Conservation (phyloP, 2,888 invertebrate genomes). For the Herminia tarsipennalis region DNA sequence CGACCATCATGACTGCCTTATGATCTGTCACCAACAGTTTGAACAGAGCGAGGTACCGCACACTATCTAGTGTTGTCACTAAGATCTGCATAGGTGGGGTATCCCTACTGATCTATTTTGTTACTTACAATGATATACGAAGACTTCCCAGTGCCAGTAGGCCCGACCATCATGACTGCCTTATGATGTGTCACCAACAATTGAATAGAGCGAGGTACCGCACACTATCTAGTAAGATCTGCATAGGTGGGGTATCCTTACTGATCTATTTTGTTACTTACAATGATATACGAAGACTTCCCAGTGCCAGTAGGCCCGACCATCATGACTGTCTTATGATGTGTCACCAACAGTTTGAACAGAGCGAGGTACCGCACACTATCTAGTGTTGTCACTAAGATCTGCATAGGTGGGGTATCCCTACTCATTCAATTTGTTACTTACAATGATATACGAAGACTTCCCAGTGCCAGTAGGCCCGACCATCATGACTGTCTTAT, state of each 20-base stretch:
- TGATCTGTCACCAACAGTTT: conserved; percentile 91
- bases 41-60: conserved; percentile 93
- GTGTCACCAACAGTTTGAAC: conserved; percentile 91
- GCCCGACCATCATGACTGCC: too few species aligned
- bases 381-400: conserved; percentile 96
- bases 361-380: conserved; percentile 93
- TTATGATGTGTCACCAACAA: too few species aligned
- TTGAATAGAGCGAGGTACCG: too few species aligned
- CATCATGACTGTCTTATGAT: conserved; percentile 93
- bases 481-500: conserved; percentile 94
- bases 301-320: conserved; percentile 98
- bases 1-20: conserved; percentile 95
- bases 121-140: conserved; percentile 90
- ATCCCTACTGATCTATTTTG: neutral
- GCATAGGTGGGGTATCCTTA: too few species aligned
- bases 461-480: conserved; percentile 99
- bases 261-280: conserved; percentile 55
- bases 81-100: conserved; percentile 98
- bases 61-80: conserved; percentile 96
- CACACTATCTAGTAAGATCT: too few species aligned
- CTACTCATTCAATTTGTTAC: conserved; percentile 27
- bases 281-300: conserved; percentile 95
- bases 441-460: conserved; percentile 93
- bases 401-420: too few species aligned
- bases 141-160: conserved; percentile 98